Base-by-base conservation (phyloP, 1,140 invertebrate species). In the Melanaphis sacchari region DNA sequence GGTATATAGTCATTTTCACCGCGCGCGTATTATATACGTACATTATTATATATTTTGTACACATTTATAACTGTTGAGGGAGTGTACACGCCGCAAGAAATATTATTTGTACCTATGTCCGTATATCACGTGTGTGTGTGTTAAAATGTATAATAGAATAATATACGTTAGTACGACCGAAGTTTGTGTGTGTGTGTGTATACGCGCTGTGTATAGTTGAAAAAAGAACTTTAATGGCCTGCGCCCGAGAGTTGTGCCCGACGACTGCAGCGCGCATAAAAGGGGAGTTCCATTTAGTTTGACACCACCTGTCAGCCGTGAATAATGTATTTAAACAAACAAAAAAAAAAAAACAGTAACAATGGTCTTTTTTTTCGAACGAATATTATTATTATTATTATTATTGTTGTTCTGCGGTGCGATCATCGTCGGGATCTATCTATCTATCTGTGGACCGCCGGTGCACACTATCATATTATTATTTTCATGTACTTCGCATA, bases 301-400 rank as follows among this genome's bases (percentile, higher is more conserved):
- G 91, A 93, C 91, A 85, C 81, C 91, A 54, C 91, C 91, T 93
- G 91, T 93, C 91, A 93, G 91, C 91, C 91, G 91, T 93, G 91
- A 93, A 93, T 93, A 93, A 93, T 93, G 91, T 93, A 85, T 93
- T 93, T 84, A 54, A 85, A 85, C 76, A 93, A 93, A 93, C 49
- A 93, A 49, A 40, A 85, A 21, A 54, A 59, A 82, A 66, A 76
- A 84, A 92, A 81, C 18, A 92, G 81, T 93, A 93, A 93, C 76
- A 85, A 85, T 54, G 43, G 81, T 93, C 46, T 84, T n/a, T 85
- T 92, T 93, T 90, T 90, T 90, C 89, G 89, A 90, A 52, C 43
- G 4, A 46, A 26, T 54, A 54, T 54, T 76, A 66, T 90, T 59
- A 90, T 90, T 90, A 88, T 88, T 59, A 43, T 66, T 59, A 81